Evolutionary conservation across 2,888 invertebrate genomes (phyloP).

Genomic region (Scaeva pyrastri): DNA sequence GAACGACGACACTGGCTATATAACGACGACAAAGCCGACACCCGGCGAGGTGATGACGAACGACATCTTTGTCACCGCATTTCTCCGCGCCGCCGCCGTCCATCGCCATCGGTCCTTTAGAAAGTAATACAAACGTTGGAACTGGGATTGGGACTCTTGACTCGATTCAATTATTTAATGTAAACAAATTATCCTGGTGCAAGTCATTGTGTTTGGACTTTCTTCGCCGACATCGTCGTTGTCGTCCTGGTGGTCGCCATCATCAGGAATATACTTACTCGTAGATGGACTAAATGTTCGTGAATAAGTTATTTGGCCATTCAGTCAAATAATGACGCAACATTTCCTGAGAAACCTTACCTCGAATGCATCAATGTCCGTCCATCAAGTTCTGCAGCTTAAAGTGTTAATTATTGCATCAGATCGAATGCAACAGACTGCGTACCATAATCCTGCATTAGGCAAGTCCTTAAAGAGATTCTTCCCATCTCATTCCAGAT

Average conservation of each 20-base stretch:
- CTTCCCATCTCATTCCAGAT: neutral
- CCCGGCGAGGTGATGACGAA: slow-evolving; percentile 22
- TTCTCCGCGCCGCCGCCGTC: no score
- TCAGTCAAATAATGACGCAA: slow-evolving; percentile 45
- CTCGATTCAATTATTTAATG: slow-evolving; percentile 70
- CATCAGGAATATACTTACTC: neutral
- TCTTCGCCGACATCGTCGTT: no score
- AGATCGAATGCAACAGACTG: slow-evolving; percentile 62
- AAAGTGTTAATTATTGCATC: slow-evolving; percentile 75
- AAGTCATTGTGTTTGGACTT: no score
- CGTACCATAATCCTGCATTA: neutral
- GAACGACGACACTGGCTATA: neutral
- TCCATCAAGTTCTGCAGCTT: slow-evolving; percentile 53
- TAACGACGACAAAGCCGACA: slow-evolving; percentile 12
- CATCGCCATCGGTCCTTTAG: neutral
- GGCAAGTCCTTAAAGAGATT: slow-evolving; percentile 16
- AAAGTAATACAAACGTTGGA: neutral
- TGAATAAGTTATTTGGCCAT: slow-evolving; percentile 69
- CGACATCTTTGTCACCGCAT: slow-evolving; percentile 48
- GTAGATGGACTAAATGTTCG: slow-evolving; percentile 17
- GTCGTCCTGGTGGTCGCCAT: slow-evolving; percentile 15
- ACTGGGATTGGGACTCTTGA: slow-evolving; percentile 6
- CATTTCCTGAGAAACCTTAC: slow-evolving; percentile 58
- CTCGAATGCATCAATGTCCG: slow-evolving; percentile 50
- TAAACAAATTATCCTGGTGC: slow-evolving; percentile 72